Conservation (phyloP, 2,797 vertebrate species). For the Calcarius lapponicus region DNA sequence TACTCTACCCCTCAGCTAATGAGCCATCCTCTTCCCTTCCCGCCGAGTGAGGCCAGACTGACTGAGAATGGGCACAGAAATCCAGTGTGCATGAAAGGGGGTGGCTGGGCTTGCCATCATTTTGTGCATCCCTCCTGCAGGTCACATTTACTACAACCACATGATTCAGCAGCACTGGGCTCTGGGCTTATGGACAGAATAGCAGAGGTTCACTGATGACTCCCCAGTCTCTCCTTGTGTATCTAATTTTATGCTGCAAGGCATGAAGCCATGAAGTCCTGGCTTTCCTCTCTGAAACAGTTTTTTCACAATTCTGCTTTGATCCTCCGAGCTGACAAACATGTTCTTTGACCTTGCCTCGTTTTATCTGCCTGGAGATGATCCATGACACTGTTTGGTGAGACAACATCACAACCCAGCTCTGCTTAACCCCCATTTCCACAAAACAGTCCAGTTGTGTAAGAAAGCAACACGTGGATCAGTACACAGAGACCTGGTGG, state of each 20-base stretch:
- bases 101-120: background rate
- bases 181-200: background rate
- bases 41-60: background rate
- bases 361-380: background rate
- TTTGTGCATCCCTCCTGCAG: background rate
- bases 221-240: background rate
- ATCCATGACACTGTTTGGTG: background rate
- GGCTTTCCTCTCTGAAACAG: background rate
- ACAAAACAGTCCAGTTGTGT: background rate
- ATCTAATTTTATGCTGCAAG: background rate
- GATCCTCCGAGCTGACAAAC: background rate
- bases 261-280: background rate
- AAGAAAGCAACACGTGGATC: background rate
- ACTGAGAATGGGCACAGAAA: background rate
- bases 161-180: background rate
- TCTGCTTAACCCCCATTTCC: background rate
- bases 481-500: background rate
- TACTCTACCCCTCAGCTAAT: slow-evolving; percentile 14
- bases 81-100: background rate
- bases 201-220: background rate
- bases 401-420: background rate
- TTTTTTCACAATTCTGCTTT: background rate
- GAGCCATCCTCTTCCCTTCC: background rate
- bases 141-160: background rate
- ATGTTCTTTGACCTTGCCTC: background rate